These are phyloP conservation scores for Spilosoma lubricipeda DNA, from an alignment of 2,888 invertebrate species.

Conservation along the genomic window DNA sequence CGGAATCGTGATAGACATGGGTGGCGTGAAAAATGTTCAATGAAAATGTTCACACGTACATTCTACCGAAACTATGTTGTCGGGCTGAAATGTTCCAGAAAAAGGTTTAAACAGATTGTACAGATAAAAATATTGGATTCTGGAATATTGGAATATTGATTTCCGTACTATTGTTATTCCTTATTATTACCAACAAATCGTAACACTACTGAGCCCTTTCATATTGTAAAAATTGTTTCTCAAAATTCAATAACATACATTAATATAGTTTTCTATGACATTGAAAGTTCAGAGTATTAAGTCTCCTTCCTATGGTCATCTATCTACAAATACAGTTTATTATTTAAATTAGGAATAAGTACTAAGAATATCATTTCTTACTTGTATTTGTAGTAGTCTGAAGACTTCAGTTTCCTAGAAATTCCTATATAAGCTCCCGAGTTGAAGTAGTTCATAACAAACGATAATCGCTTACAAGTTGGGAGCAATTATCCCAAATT, in stretches of 20 bases:
- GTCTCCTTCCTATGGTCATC: background rate
- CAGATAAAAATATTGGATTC: background rate
- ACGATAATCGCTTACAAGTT: background rate
- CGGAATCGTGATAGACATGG: conserved; percentile 63
- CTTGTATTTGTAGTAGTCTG: background rate
- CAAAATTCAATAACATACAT: too few relatives aligned
- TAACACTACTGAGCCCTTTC: too few relatives aligned
- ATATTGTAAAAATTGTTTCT: too few relatives aligned
- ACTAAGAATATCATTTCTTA: background rate
- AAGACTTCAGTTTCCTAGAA: background rate
- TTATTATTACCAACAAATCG: too few relatives aligned
- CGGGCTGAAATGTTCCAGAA: background rate
- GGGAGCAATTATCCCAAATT: background rate
- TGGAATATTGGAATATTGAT: background rate
- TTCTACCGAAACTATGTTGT: background rate
- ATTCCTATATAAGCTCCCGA: background rate
- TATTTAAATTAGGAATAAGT: background rate
- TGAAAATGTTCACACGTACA: conserved; percentile 50
- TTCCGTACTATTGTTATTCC: too few relatives aligned
- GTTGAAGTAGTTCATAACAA: background rate
- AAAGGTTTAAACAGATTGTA: background rate
- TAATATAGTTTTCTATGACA: too few relatives aligned
- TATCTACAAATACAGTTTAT: background rate
- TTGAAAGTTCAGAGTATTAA: background rate
- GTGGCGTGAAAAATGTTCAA: conserved; percentile 67